Base-by-base conservation (phyloP, 1,140 invertebrate genomes). In the Teleogryllus occipitalis region DNA sequence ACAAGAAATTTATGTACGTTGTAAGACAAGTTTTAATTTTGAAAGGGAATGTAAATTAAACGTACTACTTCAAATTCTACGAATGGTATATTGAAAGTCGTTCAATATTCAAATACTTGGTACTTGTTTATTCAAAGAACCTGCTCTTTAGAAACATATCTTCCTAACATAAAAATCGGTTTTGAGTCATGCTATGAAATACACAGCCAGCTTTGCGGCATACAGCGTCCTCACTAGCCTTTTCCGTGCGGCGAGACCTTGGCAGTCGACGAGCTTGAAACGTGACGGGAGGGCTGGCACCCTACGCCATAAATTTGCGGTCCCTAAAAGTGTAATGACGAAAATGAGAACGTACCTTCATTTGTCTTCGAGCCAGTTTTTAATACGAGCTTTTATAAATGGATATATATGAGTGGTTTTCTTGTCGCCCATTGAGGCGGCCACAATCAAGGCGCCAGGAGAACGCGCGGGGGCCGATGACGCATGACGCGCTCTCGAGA, bases 361-460 rank as follows among this genome's bases (percentile, higher is more conserved):
- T 65, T 65, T 65, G 54, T 65, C 54, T 65, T 65, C 10, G 54
- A 10, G 54, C 54, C 2, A 65, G 54, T 65, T 65, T 65, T 65
- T 65, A 65, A 65, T 65, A 65, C 54, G 54, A 1, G 54, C 54
- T 65, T 65, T 65, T 65, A 65, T 65, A 65, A 65, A 65, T 65
- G 54, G 54, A 65, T 65, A 65, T 65, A 65, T 65, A 65, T 65
- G 54, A 65, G 54, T 65, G 54, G 54, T 65, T 65, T 65, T 65
- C 54, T 65, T 65, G 54, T 65, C 54, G 54, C 54, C 54, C 54
- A 65, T 65, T 14, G 54, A 65, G 54, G 54, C 54, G 10, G 7
- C 10, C 54, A 65, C 54, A 65, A 65, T 65, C 54, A 65, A 65
- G 54, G 54, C 10, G 54, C 10, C 54, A 7, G 18, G 54, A 10